Percentiles rank a stretch among this genome's conserved stretches.
These are phyloP conservation scores for Hemibagrus guttatus DNA, from an alignment of 2,797 vertebrate genomes.

Conservation along the genomic window DNA sequence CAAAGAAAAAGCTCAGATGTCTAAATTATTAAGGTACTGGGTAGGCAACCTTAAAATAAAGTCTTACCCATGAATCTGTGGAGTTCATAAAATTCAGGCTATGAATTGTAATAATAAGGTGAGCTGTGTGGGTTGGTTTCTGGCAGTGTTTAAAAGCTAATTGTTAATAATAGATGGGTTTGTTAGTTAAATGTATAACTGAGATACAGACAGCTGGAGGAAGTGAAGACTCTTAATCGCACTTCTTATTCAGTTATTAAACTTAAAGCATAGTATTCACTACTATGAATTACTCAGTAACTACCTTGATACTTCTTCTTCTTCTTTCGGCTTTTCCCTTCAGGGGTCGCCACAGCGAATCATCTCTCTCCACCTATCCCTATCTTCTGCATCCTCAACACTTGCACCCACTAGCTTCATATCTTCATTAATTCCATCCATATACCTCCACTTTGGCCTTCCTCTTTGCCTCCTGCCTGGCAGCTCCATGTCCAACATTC, in stretches of 20 bases:
- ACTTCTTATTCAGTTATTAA: neutral
- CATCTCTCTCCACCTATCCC: too few relatives aligned
- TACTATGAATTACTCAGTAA: neutral
- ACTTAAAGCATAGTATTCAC: neutral
- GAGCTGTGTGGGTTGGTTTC: neutral
- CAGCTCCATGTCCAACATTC: too few relatives aligned
- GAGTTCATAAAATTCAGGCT: neutral
- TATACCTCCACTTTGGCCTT: too few relatives aligned
- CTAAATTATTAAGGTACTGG: neutral
- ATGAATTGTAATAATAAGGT: neutral
- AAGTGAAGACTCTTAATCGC: neutral
- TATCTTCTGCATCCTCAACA: too few relatives aligned
- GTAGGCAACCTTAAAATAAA: neutral
- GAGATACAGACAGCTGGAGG: neutral
- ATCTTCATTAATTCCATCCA: too few relatives aligned
- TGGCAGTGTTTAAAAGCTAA: neutral
- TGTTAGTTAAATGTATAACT: neutral
- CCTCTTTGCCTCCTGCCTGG: too few relatives aligned
- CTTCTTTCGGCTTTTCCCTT: too few relatives aligned
- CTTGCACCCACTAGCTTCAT: too few relatives aligned
- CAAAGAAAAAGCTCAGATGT: neutral
- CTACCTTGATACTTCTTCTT: neutral
- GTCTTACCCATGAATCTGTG: neutral
- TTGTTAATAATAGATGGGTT: slow-evolving; percentile 3
- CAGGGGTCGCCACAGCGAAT: too few relatives aligned